Evolutionary conservation across 30 jellyfish, hydroid and myxozoan species (phyloP), one percentile per base, ranked within the genome.

Genomic region (Chironex yamaguchii): DNA sequence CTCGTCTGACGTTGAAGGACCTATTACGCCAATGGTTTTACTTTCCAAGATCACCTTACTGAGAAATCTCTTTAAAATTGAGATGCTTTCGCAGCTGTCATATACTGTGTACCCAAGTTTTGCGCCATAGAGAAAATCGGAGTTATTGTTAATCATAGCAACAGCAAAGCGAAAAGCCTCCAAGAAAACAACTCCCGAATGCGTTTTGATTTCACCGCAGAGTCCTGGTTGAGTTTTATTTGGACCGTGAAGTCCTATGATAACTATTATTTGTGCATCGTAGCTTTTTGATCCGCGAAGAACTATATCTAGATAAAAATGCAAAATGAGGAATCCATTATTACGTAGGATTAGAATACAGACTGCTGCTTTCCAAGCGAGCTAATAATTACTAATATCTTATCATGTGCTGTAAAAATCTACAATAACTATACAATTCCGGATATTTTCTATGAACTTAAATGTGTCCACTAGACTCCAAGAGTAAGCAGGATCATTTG

Each of bases 101-200:
- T 11, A 71, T 0, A 87, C 79, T 11, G 63, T 30, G 49, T 87
- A 87, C 53, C 96, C 96, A 4, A 87, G 80, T 27, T 48, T 49
- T 24, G 84, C 76, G 89, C 86, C 84, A 34, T 48, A 31, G 0
- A 86, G 91, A 12, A 75, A 71, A 22, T 71, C 36, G 3, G 87
- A 87, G 31, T 58, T 24, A 0, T 48, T 29, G 79, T 77, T 76
- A 29, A 86, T 76, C 22, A 75, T 63, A 36, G 62, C 36, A 48
- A 87, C 62, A 2, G 96, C 96, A 79, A 75, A 87, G 1, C 96
- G 96, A 23, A 87, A 87, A 0, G 96, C 96, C 63, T 87, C 96
- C 29, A 87, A 82, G 51, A 75, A 54, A 3, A 87, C 62, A 36
- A 87, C 66, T 69, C 96, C 96, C 36, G 76, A 81, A 51, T 70